Percentiles rank a stretch among this genome's conserved stretches.
These are phyloP conservation scores for Haplochromis vanheusdeni DNA, from an alignment of 2,113 vertebrate species.

Conservation along the genomic window DNA sequence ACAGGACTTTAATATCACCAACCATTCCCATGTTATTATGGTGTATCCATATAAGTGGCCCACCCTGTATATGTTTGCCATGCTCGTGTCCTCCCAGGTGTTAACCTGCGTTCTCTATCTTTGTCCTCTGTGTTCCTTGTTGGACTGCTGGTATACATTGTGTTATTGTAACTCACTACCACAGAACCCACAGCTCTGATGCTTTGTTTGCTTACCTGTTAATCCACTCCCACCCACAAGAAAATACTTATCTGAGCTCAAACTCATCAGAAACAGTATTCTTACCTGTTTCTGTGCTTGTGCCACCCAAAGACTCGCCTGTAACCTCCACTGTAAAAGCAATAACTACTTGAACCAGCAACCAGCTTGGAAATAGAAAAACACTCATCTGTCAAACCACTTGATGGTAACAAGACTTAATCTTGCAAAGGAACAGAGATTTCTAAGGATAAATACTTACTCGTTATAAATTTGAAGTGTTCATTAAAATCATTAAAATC, in stretches of 20 bases:
- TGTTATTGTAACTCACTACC: background rate
- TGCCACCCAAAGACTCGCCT: background rate
- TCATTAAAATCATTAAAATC: background rate
- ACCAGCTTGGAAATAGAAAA: background rate
- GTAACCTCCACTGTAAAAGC: background rate
- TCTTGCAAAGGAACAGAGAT: background rate
- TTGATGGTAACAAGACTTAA: background rate
- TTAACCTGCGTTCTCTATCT: background rate
- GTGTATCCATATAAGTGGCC: background rate
- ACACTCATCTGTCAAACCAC: background rate
- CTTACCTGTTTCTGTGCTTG: background rate
- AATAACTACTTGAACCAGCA: background rate
- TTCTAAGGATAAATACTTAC: background rate
- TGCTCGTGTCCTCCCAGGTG: background rate
- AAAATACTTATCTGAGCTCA: background rate
- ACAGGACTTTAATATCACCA: background rate
- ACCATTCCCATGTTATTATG: background rate
- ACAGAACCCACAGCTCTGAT: background rate
- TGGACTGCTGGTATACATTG: background rate
- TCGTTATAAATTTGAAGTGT: background rate
- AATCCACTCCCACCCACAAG: background rate
- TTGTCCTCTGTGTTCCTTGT: background rate
- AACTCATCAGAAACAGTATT: background rate
- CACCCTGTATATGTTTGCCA: background rate
- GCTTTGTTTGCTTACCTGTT: background rate